A percentile compares a stretch with the other conserved stretches of the same genome.
Evolutionary conservation across 2,797 vertebrate genomes (phyloP).

Genomic region (Varecia variegata): DNA sequence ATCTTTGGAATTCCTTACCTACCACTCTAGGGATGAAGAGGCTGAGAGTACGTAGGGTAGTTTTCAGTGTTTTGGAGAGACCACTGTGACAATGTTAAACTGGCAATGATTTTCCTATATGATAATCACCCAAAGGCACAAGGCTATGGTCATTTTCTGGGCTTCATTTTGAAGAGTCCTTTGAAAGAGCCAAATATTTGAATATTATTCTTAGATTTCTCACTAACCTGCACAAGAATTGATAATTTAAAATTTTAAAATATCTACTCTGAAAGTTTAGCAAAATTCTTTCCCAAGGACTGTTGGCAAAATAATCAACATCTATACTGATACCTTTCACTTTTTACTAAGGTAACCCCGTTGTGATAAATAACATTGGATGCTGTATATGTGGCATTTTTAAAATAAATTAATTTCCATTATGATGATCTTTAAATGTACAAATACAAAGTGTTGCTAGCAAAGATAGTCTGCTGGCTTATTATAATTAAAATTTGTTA

Average conservation of each 20-base stretch:
- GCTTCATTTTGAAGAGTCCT: neutral
- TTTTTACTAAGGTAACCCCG: neutral
- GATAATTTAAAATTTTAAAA: neutral
- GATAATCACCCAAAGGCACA: neutral
- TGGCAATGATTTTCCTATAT: neutral
- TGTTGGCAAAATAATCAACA: neutral
- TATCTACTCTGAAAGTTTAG: neutral
- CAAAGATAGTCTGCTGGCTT: neutral
- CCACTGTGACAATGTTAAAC: neutral
- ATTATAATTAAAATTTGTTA: slow-evolving; percentile 33
- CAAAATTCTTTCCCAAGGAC: neutral
- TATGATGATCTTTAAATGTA: neutral
- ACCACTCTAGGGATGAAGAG: neutral
- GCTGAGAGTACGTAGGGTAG: neutral
- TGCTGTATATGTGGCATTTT: neutral
- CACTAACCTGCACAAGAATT: neutral
- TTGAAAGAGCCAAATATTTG: neutral
- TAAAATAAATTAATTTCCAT: slow-evolving; percentile 5
- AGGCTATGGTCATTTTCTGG: neutral
- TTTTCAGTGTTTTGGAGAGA: neutral
- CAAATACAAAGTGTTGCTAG: neutral
- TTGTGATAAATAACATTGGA: neutral
- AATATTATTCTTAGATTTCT: neutral
- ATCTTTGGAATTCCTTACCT: neutral
- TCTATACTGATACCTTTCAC: neutral